A percentile compares a stretch with the other conserved stretches of the same genome.
Conservation (phyloP, 1,140 invertebrate genomes). For the Drosophila santomea region DNA sequence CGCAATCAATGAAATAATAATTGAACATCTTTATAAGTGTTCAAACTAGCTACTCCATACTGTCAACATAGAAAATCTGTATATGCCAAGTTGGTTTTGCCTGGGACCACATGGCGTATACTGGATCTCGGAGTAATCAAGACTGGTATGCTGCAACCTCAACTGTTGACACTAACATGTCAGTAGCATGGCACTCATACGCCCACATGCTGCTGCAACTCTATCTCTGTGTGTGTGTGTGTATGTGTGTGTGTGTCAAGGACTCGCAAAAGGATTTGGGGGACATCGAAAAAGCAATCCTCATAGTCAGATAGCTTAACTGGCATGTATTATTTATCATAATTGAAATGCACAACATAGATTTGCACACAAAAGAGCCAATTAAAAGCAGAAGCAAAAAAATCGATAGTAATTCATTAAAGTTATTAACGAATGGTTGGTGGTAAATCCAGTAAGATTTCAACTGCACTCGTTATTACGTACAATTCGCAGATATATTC, state of each 20-base stretch:
- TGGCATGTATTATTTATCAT: slow-evolving; percentile 10
- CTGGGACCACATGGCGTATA: slow-evolving; percentile 13
- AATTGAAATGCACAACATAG: slow-evolving; percentile 18
- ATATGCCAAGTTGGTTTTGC: neutral
- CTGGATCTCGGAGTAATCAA: slow-evolving; percentile 7
- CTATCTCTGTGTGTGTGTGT: neutral
- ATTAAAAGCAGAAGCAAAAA: neutral
- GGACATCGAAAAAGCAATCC: slow-evolving; percentile 7
- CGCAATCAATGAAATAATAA: slow-evolving; percentile 1
- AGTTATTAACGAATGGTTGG: slow-evolving; percentile 18
- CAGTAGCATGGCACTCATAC: slow-evolving; percentile 21
- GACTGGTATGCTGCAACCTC: neutral
- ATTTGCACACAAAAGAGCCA: slow-evolving; percentile 11
- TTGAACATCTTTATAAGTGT: neutral
- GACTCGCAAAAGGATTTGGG: neutral
- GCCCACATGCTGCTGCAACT: slow-evolving; percentile 27
- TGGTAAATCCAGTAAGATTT: slow-evolving; percentile 5
- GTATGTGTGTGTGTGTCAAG: slow-evolving; percentile 12
- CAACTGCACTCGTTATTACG: slow-evolving; percentile 25
- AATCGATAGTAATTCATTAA: slow-evolving; percentile 45
- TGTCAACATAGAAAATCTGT: neutral
- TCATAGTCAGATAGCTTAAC: slow-evolving; percentile 3
- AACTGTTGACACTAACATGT: slow-evolving; percentile 33
- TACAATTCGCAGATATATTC: slow-evolving; percentile 11
- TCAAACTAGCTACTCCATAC: neutral